A percentile compares a stretch with the other conserved stretches of the same genome.
These are phyloP conservation scores for Carterocephalus palaemon DNA, from an alignment of 2,888 invertebrate genomes.

Conservation along the genomic window DNA sequence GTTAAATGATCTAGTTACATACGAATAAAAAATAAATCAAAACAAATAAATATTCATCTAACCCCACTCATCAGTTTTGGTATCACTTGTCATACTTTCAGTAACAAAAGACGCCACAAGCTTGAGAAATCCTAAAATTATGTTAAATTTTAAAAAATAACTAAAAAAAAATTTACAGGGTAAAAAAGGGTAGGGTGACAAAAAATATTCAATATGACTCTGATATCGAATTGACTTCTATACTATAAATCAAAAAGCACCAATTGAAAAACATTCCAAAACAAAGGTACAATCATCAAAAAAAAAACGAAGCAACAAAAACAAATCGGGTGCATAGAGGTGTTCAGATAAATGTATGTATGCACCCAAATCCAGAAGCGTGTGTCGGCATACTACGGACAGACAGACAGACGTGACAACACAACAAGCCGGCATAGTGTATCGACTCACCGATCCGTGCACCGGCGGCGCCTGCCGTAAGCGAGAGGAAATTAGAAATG, in stretches of 20 bases:
- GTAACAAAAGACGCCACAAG: slow-evolving; percentile 64
- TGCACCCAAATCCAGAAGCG: slow-evolving; percentile 55
- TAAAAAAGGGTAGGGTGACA: no score
- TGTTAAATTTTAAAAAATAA: slow-evolving; percentile 32
- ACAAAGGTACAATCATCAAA: slow-evolving; percentile 29
- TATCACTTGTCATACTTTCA: slow-evolving; percentile 57
- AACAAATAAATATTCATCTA: slow-evolving; percentile 40
- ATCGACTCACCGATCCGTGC: slow-evolving; percentile 82
- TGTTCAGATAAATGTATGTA: slow-evolving; percentile 30
- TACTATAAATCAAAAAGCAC: no score
- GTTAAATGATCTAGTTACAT: not conserved
- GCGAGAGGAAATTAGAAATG: slow-evolving; percentile 53
- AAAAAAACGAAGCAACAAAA: slow-evolving; percentile 32
- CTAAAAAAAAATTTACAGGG: slow-evolving; percentile 12
- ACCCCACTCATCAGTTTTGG: slow-evolving; percentile 62
- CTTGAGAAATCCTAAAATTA: slow-evolving; percentile 61
- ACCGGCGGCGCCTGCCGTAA: slow-evolving; percentile 80
- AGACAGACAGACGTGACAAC: slow-evolving; percentile 24
- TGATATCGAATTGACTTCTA: no score
- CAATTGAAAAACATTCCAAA: slow-evolving; percentile 6
- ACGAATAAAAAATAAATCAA: not conserved
- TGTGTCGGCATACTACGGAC: slow-evolving; percentile 36
- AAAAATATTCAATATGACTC: no score
- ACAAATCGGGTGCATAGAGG: slow-evolving; percentile 21
- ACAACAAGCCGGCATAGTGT: slow-evolving; percentile 41